These are phyloP conservation scores for Cynopterus sphinx DNA, from an alignment of 2,797 vertebrate species.

Conservation along the genomic window DNA sequence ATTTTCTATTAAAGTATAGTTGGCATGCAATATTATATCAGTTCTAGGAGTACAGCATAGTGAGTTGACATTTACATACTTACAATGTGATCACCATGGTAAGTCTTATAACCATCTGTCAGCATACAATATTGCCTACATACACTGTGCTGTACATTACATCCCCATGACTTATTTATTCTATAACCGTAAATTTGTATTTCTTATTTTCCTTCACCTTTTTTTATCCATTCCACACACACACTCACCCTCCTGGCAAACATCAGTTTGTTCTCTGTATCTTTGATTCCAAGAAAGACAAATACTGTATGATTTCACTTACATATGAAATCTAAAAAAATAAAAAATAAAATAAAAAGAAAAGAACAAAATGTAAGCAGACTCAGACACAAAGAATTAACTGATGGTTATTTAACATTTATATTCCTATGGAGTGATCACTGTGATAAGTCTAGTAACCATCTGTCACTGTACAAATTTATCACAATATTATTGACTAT, in stretches of 20 bases:
- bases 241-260: not conserved
- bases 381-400: too few species aligned
- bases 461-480: too few species aligned
- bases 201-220: not conserved
- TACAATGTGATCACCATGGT: not conserved
- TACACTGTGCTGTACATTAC: not conserved
- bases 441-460: too few species aligned
- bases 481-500: too few species aligned
- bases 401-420: too few species aligned
- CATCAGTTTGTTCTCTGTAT: not conserved
- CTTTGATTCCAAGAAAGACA: not conserved
- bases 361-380: too few species aligned
- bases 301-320: too few species aligned
- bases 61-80: not conserved
- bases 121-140: not conserved
- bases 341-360: too few species aligned
- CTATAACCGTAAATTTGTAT: not conserved
- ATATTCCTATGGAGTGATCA: too few species aligned
- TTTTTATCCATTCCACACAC: not conserved
- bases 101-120: not conserved
- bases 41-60: not conserved
- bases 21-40: not conserved
- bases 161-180: not conserved
- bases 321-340: too few species aligned
- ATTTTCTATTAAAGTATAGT: not conserved